A percentile compares a stretch with the other conserved stretches of the same genome.
Conservation (phyloP, 1,140 invertebrate genomes). For the Acromyrmex echinatior region DNA sequence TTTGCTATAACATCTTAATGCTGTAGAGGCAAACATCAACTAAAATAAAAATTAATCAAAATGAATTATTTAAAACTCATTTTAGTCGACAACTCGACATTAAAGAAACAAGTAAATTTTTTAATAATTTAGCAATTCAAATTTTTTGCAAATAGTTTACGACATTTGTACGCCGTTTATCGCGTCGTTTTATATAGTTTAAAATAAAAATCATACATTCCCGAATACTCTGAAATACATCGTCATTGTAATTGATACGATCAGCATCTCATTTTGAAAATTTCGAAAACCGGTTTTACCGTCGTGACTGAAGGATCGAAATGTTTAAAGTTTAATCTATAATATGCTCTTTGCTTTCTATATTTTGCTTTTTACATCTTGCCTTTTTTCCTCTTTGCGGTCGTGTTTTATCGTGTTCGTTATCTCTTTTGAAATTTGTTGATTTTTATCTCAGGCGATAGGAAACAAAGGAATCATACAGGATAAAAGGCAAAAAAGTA, state of each 20-base stretch:
- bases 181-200: neutral
- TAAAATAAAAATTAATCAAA: neutral
- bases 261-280: neutral
- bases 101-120: neutral
- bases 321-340: too few relatives aligned
- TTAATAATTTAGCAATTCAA: neutral
- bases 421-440: too few relatives aligned
- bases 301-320: too few relatives aligned
- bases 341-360: too few relatives aligned
- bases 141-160: neutral
- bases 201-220: neutral
- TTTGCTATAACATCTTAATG: neutral
- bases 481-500: too few relatives aligned
- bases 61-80: neutral
- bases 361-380: too few relatives aligned
- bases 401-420: too few relatives aligned
- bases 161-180: neutral
- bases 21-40: neutral
- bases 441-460: too few relatives aligned
- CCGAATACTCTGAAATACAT: neutral
- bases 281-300: neutral
- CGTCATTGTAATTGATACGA: neutral
- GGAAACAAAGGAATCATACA: too few relatives aligned
- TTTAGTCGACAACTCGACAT: neutral
- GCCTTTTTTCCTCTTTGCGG: too few relatives aligned